Percentiles rank a stretch among this genome's conserved stretches.
Evolutionary conservation across 2,888 invertebrate genomes (phyloP).

Genomic region (Eupithecia insigniata): DNA sequence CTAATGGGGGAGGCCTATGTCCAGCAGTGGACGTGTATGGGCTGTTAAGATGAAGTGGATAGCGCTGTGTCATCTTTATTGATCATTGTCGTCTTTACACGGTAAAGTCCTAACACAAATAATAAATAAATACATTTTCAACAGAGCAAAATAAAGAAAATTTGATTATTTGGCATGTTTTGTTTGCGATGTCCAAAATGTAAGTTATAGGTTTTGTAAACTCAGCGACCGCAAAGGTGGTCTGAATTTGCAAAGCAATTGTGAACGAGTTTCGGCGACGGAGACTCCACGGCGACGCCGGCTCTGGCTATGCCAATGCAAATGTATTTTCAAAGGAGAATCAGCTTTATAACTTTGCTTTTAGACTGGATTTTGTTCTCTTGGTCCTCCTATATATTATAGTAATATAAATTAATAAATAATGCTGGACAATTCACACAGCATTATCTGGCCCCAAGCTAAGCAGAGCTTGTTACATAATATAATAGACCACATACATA

Average conservation of each 20-base stretch:
- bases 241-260: constrained; percentile 22
- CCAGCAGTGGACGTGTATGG: too few relatives aligned
- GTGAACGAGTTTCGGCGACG: constrained; percentile 14
- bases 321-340: neutral
- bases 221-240: constrained; percentile 25
- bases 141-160: neutral
- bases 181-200: constrained; percentile 11
- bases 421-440: too few relatives aligned
- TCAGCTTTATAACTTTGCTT: neutral
- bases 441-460: too few relatives aligned
- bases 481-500: too few relatives aligned
- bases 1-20: too few relatives aligned
- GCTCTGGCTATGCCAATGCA: neutral
- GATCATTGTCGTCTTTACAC: too few relatives aligned
- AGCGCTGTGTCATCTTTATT: too few relatives aligned
- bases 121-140: neutral
- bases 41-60: too few relatives aligned
- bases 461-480: too few relatives aligned
- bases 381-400: too few relatives aligned
- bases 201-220: constrained; percentile 11
- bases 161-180: neutral
- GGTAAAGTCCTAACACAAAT: too few relatives aligned
- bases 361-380: constrained; percentile 1
- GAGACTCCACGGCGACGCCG: constrained; percentile 8
- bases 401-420: too few relatives aligned